phyloP scores from a whole-genome alignment of 2,888 invertebrate genomes.

The Noctua pronuba region DNA sequence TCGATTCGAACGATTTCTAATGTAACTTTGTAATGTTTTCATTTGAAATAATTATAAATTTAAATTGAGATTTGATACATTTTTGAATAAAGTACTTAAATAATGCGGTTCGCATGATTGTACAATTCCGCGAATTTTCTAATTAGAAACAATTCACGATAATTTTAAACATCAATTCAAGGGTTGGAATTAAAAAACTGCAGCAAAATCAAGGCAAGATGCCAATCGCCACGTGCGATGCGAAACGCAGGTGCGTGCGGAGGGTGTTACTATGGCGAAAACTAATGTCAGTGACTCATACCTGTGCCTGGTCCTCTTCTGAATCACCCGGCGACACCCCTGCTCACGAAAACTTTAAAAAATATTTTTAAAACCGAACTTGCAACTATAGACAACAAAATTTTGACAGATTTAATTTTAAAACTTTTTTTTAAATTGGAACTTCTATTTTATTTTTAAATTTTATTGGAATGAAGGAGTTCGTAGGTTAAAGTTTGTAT shows the following conservation, averaged over 20 bases:
- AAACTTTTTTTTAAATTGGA: slow-evolving; percentile 44
- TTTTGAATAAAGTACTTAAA: too few relatives aligned
- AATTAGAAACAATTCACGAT: not conserved
- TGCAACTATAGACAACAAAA: not conserved
- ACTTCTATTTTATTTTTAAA: slow-evolving; percentile 37
- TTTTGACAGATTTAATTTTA: not conserved
- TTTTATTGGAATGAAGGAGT: slow-evolving; percentile 55
- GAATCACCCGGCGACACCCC: slow-evolving; percentile 87
- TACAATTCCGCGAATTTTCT: not conserved
- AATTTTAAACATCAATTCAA: not conserved
- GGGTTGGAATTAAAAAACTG: slow-evolving; percentile 31
- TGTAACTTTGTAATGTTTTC: too few relatives aligned
- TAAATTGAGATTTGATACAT: too few relatives aligned
- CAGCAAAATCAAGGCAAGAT: slow-evolving; percentile 62
- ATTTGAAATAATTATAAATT: too few relatives aligned
- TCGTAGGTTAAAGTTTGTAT: slow-evolving; percentile 65
- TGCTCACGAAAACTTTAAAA: slow-evolving; percentile 69
- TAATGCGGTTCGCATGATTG: not conserved
- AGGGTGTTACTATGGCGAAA: slow-evolving; percentile 89
- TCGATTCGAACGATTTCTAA: too few relatives aligned
- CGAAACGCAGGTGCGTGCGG: slow-evolving; percentile 74
- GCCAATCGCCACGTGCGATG: slow-evolving; percentile 60
- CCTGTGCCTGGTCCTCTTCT: slow-evolving; percentile 85
- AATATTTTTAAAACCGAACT: slow-evolving; percentile 52
- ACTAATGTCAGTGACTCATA: slow-evolving; percentile 83